A percentile compares a stretch with the other conserved stretches of the same genome.
Evolutionary conservation across 2,888 invertebrate genomes (phyloP).

Genomic region (Zhuqinia jingwanae): DNA sequence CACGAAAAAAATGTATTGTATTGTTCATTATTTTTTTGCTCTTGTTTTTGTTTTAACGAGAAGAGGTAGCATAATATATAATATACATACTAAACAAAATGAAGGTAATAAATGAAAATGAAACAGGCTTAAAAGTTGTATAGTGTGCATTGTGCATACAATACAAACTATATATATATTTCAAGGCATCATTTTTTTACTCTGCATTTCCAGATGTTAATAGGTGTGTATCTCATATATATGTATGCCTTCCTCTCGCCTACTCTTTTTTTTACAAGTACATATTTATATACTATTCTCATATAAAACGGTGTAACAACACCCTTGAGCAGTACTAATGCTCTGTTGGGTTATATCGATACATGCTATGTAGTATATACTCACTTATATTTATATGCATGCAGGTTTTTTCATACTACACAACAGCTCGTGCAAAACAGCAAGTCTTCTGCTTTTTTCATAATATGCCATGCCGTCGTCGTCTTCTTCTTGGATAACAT

Average conservation of each 20-base stretch:
- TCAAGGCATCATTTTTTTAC: constrained; percentile 11
- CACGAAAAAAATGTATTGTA: constrained; percentile 50
- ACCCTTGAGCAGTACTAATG: not conserved
- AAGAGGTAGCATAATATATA: not conserved
- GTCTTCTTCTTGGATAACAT: no score
- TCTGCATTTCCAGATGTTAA: constrained; percentile 31
- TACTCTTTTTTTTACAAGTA: not conserved
- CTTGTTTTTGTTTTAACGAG: constrained; percentile 41
- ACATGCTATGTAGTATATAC: constrained; percentile 12
- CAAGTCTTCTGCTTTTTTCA: constrained; percentile 42
- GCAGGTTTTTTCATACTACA: not conserved
- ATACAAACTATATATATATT: not conserved
- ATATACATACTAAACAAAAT: no score
- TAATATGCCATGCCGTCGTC: not conserved
- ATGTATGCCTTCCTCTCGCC: constrained; percentile 30
- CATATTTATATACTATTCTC: constrained; percentile 8
- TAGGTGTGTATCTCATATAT: not conserved
- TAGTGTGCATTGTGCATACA: constrained; percentile 2
- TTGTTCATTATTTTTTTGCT: constrained; percentile 44
- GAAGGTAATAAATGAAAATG: constrained; percentile 28
- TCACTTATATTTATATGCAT: not conserved
- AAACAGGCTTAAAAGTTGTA: not conserved
- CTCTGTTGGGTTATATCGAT: not conserved
- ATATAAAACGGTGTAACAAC: not conserved
- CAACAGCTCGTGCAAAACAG: constrained; percentile 44